These are phyloP conservation scores for Chromoteleia sp. DNA, from an alignment of 2,888 invertebrate genomes.

Conservation along the genomic window DNA sequence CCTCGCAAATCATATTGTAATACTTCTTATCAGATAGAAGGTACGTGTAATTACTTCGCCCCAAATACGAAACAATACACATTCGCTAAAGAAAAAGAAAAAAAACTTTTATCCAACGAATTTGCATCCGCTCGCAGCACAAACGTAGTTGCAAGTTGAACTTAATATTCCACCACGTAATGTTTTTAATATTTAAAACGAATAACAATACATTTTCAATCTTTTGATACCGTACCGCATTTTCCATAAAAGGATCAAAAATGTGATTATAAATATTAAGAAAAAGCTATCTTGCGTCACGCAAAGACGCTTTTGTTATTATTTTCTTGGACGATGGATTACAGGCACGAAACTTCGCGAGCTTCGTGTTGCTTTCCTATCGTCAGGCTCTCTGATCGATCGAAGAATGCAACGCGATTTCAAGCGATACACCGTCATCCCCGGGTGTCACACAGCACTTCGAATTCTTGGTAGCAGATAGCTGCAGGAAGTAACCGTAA, in stretches of 20 bases:
- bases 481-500: slow-evolving; percentile 7
- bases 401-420: slow-evolving; percentile 20
- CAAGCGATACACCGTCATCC: slow-evolving; percentile 20
- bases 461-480: slow-evolving; percentile 16
- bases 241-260: slow-evolving; percentile 56
- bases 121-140: slow-evolving; percentile 11
- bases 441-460: slow-evolving; percentile 7
- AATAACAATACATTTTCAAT: slow-evolving; percentile 57
- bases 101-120: slow-evolving; percentile 6
- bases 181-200: slow-evolving; percentile 27
- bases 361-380: slow-evolving; percentile 43
- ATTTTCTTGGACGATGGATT: slow-evolving; percentile 57
- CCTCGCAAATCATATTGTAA: slow-evolving; percentile 24
- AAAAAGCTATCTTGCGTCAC: slow-evolving; percentile 39
- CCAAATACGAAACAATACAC: slow-evolving; percentile 22
- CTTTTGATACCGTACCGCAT: slow-evolving; percentile 29
- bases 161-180: slow-evolving; percentile 36
- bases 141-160: slow-evolving; percentile 19
- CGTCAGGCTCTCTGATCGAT: slow-evolving; percentile 39
- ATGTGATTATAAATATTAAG: slow-evolving; percentile 36
- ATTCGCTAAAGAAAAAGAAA: background rate
- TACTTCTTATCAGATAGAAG: slow-evolving; percentile 20
- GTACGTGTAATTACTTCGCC: slow-evolving; percentile 22
- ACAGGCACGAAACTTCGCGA: slow-evolving; percentile 52
- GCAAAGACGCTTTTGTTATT: slow-evolving; percentile 59